A percentile compares a stretch with the other conserved stretches of the same genome.
Evolutionary conservation across 2,113 vertebrate genomes (phyloP).

Genomic region (Python bivittatus): DNA sequence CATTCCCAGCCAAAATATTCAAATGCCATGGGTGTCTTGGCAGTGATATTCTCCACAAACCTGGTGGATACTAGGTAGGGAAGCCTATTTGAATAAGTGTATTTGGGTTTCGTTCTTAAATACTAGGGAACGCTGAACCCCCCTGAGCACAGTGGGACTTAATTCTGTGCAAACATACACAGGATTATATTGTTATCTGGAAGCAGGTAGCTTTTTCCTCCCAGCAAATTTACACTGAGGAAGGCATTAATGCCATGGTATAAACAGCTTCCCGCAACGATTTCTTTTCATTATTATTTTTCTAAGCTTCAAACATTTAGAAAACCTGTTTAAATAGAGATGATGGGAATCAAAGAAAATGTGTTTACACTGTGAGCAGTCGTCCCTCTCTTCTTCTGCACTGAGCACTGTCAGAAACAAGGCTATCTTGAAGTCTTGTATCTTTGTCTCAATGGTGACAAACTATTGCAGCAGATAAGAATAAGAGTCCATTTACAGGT

Average conservation of each 20-base stretch:
- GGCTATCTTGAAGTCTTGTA: not conserved
- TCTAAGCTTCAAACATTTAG: too few species aligned
- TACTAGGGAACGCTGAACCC: not conserved
- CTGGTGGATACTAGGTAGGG: too few species aligned
- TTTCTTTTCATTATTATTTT: not conserved
- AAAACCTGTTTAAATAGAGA: not conserved
- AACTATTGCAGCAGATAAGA: not conserved
- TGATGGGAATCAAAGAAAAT: not conserved
- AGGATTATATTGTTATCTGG: not conserved
- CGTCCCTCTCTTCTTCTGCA: too few species aligned
- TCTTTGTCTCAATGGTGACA: not conserved
- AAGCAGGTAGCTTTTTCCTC: not conserved
- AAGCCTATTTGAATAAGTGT: not conserved
- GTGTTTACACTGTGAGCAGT: not conserved
- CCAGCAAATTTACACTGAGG: not conserved
- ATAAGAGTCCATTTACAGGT: not conserved
- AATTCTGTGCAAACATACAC: not conserved
- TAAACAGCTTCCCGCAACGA: not conserved
- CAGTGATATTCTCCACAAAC: not conserved
- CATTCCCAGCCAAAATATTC: too few species aligned
- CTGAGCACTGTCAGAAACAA: not conserved
- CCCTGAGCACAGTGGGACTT: not conserved
- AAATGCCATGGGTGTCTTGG: too few species aligned
- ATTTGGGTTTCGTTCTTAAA: not conserved
- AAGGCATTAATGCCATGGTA: not conserved